Evolutionary conservation across 1,140 invertebrate genomes (phyloP), one percentile per base, ranked within the genome.

Genomic region (Bicyclus anynana): DNA sequence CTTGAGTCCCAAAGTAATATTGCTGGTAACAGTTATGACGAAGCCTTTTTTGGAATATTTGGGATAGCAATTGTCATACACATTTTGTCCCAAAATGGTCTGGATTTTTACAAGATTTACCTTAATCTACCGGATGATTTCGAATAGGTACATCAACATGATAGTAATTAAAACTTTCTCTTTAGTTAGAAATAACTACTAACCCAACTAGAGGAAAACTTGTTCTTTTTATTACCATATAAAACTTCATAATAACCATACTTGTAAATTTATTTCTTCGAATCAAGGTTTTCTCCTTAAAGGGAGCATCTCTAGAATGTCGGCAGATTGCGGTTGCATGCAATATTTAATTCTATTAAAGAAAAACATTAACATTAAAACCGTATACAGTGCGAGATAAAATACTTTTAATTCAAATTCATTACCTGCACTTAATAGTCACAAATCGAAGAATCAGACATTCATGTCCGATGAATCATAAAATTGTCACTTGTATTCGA

Each of bases 241-340:
- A 23, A 23, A 23, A 2, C 23, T 23, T 4, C 23, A 23, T 23
- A 23, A 23, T 4, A n/a, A n/a, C n/a, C 23, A 29, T 29, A 10
- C 5, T 7, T 29, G 9, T 29, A 29, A 29, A 50, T 37, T 50
- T 50, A 20, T 37, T 50, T 37, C 48, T 13, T 50, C 18, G 29
- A 50, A 50, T 37, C 17, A 33, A 50, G 48, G 29, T 50, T 50
- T 17, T 17, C 48, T 50, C 48, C 48, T 20, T 50, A 50, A 50
- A 35, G n/a, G 27, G 29, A 37, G 27, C 29, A 35, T 50, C 48
- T 29, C 26, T 35, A 21, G 33, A 37, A 50, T 13, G 48, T 37
- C 9, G 48, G 14, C 27, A 29, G 27, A 29, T 10, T 29, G 27
- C 27, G 27, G 27, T 29, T 29, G 27, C 27, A 29, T 10, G 27